A percentile compares a stretch with the other conserved stretches of the same genome.
Conservation (phyloP, 35 echinoderm and acorn worm species). For the Eucidaris tribuloides region DNA sequence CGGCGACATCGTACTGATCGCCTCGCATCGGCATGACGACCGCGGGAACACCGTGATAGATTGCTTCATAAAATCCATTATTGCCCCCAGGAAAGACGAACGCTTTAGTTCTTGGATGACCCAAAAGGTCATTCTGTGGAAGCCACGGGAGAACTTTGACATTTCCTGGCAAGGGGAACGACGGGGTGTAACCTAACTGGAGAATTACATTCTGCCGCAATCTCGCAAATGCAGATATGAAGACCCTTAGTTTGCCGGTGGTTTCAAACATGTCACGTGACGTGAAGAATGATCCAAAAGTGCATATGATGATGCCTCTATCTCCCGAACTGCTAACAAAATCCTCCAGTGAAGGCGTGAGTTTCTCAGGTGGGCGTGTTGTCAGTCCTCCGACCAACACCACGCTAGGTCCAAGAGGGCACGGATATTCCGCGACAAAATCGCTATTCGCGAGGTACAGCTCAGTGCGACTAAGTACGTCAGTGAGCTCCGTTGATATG, state of each 20-base stretch:
- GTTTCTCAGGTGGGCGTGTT: neutral
- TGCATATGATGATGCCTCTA: constrained; percentile 2
- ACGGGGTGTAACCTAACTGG: neutral
- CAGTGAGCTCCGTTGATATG: neutral
- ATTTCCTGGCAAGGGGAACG: constrained; percentile 8
- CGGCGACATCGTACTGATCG: constrained; percentile 66
- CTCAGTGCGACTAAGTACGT: neutral
- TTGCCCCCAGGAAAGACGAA: constrained; percentile 67
- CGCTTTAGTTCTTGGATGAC: constrained; percentile 58
- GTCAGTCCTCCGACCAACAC: constrained; percentile 2
- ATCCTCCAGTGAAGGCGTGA: neutral
- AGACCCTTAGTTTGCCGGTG: neutral
- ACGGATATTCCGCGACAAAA: constrained; percentile 14
- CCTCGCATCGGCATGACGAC: constrained; percentile 70
- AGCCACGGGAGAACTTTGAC: constrained; percentile 25
- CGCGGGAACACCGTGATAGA: constrained; percentile 59
- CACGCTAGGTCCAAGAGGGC: constrained; percentile 4
- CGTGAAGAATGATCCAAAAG: constrained; percentile 21
- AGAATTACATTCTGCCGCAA: constrained; percentile 6
- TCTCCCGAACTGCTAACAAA: constrained; percentile 5
- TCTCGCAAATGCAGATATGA: constrained; percentile 15
- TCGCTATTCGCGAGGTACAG: constrained; percentile 18
- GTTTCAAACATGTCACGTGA: neutral
- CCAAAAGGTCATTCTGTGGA: constrained; percentile 26
- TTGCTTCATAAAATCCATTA: constrained; percentile 54